Evolutionary conservation across 1,140 invertebrate genomes (phyloP).

Genomic region (Drosophila sucinea): DNA sequence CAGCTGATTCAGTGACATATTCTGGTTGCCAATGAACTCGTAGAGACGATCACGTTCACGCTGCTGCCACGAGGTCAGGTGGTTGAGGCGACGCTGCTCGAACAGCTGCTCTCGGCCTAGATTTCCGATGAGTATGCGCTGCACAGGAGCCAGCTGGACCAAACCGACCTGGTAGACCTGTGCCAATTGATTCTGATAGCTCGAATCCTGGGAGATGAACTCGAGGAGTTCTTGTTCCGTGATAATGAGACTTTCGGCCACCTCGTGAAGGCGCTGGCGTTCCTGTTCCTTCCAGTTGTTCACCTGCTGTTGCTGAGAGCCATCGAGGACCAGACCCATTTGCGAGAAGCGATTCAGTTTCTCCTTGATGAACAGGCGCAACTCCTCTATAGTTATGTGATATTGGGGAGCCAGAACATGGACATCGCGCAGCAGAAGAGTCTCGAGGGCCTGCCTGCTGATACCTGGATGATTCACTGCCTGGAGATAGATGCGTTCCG

Average conservation of each 20-base stretch:
- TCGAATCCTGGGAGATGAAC: conserved; percentile 57
- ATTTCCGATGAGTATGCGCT: conserved; percentile 51
- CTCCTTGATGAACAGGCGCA: conserved; percentile 56
- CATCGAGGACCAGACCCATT: conserved; percentile 57
- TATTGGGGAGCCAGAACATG: conserved; percentile 44
- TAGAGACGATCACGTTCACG: conserved; percentile 76
- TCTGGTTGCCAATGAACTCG: conserved; percentile 73
- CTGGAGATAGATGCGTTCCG: conserved; percentile 60
- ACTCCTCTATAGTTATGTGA: conserved; percentile 57
- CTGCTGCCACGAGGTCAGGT: conserved; percentile 66
- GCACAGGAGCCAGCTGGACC: conserved; percentile 61
- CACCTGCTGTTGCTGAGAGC: conserved; percentile 10
- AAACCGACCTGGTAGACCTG: conserved; percentile 55
- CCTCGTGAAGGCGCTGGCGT: conserved; percentile 53
- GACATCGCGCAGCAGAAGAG: conserved; percentile 46
- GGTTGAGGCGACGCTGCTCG: conserved; percentile 56
- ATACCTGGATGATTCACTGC: conserved; percentile 45
- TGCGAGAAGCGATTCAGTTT: conserved; percentile 55
- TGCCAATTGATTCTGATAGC: conserved; percentile 60
- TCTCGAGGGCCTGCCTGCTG: conserved; percentile 39
- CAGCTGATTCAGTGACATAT: conserved; percentile 63
- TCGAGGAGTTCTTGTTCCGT: conserved; percentile 64
- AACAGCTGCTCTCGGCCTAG: conserved; percentile 55
- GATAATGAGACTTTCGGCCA: conserved; percentile 59
- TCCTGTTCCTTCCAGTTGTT: conserved; percentile 68